phyloP scores from a whole-genome alignment of 2,113 vertebrate species.

The Tichodroma muraria region DNA sequence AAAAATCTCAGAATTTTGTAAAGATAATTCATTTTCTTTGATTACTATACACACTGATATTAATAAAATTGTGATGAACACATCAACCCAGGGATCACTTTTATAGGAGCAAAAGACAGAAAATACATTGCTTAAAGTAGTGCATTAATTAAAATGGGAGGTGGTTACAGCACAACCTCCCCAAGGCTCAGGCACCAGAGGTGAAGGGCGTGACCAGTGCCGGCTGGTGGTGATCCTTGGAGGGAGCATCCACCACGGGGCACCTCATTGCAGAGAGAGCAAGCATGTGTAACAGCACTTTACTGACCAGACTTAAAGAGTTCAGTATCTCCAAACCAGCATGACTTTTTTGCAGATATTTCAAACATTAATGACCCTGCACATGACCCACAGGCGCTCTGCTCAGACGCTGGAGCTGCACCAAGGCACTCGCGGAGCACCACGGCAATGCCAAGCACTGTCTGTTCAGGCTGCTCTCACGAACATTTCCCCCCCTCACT shows the following conservation, averaged over 20 bases:
- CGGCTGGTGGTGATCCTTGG: fast-evolving
- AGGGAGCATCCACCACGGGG: background rate
- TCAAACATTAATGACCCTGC: background rate
- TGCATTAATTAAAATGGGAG: background rate
- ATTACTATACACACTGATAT: background rate
- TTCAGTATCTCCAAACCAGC: background rate
- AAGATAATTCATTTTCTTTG: background rate
- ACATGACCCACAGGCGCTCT: background rate
- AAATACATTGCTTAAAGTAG: background rate
- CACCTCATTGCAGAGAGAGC: background rate
- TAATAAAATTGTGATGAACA: background rate
- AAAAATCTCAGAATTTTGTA: background rate
- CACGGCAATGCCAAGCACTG: fast-evolving
- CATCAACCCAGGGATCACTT: background rate
- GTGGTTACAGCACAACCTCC: background rate
- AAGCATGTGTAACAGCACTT: fast-evolving
- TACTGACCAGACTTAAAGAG: background rate
- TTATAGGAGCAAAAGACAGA: background rate
- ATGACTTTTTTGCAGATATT: background rate
- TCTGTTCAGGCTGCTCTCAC: background rate
- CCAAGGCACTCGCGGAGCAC: fast-evolving
- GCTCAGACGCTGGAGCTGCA: fast-evolving
- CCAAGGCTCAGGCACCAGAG: fast-evolving
- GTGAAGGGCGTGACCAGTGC: background rate
- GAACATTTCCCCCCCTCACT: background rate